Percentiles rank a stretch among this genome's conserved stretches.
phyloP scores from a whole-genome alignment of 2,888 invertebrate genomes.

The Dendrolimus pini region DNA sequence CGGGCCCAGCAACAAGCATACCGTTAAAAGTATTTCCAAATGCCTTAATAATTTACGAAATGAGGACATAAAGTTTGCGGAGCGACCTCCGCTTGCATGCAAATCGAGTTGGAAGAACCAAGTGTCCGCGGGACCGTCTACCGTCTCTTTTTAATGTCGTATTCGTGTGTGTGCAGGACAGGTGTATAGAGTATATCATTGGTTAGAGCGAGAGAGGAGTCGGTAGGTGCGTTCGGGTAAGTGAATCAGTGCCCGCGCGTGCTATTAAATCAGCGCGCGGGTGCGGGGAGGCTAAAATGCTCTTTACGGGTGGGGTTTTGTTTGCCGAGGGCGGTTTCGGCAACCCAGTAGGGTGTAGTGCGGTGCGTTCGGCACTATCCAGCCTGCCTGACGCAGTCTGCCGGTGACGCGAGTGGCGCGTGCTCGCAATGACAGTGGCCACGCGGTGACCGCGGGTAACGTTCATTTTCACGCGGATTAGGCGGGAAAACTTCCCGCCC shows the following conservation, averaged over 20 bases:
- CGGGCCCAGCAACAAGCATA: constrained; percentile 51
- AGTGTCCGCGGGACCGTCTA: constrained; percentile 51
- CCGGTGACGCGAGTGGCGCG: constrained; percentile 42
- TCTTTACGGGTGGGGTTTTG: constrained; percentile 74
- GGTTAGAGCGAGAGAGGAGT: constrained; percentile 52
- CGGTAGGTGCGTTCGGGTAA: constrained; percentile 71
- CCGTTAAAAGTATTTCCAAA: constrained; percentile 74
- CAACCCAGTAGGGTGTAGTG: constrained; percentile 17
- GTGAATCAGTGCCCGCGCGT: constrained; percentile 75
- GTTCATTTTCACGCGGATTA: constrained; percentile 46
- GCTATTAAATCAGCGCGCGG: constrained; percentile 64
- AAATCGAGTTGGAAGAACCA: constrained; percentile 73
- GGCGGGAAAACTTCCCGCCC: constrained; percentile 74
- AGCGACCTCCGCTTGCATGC: constrained; percentile 70
- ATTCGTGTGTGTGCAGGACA: constrained; percentile 27
- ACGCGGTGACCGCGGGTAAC: constrained; percentile 60
- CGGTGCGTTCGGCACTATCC: constrained; percentile 26
- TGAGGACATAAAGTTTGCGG: constrained; percentile 74
- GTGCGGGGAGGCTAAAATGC: constrained; percentile 69
- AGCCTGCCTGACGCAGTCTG: constrained; percentile 30
- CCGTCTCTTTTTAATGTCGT: constrained; percentile 51
- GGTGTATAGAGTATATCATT: constrained; percentile 23
- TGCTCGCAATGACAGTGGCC: constrained; percentile 44
- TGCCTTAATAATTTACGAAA: constrained; percentile 74
- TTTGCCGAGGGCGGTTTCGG: constrained; percentile 72